phyloP scores from a whole-genome alignment of 2,888 invertebrate species.

The Epistrophella euchroma region DNA sequence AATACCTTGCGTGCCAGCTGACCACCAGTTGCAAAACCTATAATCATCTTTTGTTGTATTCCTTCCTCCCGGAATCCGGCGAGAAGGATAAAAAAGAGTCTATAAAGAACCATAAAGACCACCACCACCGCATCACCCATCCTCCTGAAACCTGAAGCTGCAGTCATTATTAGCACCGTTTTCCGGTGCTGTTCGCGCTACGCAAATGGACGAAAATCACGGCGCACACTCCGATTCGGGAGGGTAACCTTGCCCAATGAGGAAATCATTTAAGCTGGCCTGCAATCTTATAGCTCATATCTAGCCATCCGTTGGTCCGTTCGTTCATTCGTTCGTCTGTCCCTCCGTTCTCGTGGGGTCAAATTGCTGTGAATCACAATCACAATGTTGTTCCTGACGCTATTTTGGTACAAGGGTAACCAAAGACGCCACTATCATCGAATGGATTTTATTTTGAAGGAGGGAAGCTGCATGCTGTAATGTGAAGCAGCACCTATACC shows the following conservation, averaged over 20 bases:
- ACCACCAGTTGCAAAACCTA: conserved; percentile 73
- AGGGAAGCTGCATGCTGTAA: neutral
- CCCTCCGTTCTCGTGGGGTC: conserved; percentile 17
- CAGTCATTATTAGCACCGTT: conserved; percentile 73
- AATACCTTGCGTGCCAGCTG: conserved; percentile 74
- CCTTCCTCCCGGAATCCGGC: conserved; percentile 38
- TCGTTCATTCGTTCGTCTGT: neutral
- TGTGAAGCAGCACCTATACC: neutral
- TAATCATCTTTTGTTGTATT: conserved; percentile 72
- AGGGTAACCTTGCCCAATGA: conserved; percentile 73
- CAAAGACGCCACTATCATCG: conserved; percentile 46
- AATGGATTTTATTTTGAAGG: conserved; percentile 48
- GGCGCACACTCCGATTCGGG: conserved; percentile 25
- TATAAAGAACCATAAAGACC: conserved; percentile 58
- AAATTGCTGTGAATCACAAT: conserved; percentile 53
- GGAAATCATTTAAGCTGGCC: conserved; percentile 71
- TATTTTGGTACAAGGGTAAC: conserved; percentile 27
- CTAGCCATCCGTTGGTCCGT: conserved; percentile 31
- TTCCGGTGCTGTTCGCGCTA: conserved; percentile 56
- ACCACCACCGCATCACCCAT: conserved; percentile 58
- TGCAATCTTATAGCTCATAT: conserved; percentile 65
- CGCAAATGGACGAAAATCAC: conserved; percentile 68
- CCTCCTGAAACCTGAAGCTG: conserved; percentile 7
- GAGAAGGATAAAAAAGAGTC: conserved; percentile 43
- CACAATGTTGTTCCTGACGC: conserved; percentile 54